A percentile compares a stretch with the other conserved stretches of the same genome.
Evolutionary conservation across 1,140 invertebrate genomes (phyloP).

Genomic region (Gryllus bimaculatus): DNA sequence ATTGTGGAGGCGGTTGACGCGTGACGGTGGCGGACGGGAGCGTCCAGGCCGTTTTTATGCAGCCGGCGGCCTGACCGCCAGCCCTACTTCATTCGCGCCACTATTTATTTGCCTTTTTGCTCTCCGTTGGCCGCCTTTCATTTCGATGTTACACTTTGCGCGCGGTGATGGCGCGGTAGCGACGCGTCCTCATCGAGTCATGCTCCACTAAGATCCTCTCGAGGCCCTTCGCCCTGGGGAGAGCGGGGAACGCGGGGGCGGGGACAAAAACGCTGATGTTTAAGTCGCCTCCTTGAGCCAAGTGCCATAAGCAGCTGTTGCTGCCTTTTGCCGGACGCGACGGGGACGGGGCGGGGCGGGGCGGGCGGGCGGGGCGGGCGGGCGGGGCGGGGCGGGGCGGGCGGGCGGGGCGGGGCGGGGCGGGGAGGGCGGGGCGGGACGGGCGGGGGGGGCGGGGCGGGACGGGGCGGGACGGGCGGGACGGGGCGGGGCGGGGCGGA

Average conservation of each 20-base stretch:
- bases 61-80: background rate
- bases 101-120: background rate
- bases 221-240: background rate
- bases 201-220: constrained; percentile 12
- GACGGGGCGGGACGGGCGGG: too few relatives aligned
- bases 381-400: too few relatives aligned
- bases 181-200: constrained; percentile 6
- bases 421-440: too few relatives aligned
- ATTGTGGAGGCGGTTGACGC: too few relatives aligned
- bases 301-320: background rate
- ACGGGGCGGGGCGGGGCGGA: too few relatives aligned
- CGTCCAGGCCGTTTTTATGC: background rate
- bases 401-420: too few relatives aligned
- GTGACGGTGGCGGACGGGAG: too few relatives aligned
- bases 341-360: too few relatives aligned
- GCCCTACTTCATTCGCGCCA: background rate
- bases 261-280: background rate
- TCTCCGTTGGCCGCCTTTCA: background rate
- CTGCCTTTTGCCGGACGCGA: background rate
- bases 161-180: too few relatives aligned
- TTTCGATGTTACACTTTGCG: background rate
- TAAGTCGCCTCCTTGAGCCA: background rate
- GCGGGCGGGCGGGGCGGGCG: too few relatives aligned
- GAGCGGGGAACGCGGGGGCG: background rate
- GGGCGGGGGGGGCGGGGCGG: too few relatives aligned